These are phyloP conservation scores for Monopis laevigella DNA, from an alignment of 2,888 invertebrate species.

Conservation along the genomic window DNA sequence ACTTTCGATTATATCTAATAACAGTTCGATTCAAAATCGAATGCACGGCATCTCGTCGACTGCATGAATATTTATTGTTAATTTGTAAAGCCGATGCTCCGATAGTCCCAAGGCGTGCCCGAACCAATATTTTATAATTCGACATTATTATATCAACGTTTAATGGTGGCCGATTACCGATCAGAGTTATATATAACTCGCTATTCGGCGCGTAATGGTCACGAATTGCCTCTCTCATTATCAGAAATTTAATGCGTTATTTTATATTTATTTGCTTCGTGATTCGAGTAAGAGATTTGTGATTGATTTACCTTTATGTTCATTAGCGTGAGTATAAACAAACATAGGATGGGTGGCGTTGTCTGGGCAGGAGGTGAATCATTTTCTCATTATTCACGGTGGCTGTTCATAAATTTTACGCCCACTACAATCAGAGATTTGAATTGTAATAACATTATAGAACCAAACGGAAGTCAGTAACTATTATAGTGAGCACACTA, in stretches of 20 bases:
- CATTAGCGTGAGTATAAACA: background rate
- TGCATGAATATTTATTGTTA: conserved; percentile 61
- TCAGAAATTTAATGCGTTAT: conserved; percentile 3
- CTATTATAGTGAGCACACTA: no score
- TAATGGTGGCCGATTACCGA: conserved; percentile 36
- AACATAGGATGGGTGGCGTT: background rate
- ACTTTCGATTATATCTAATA: conserved; percentile 11
- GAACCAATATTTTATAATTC: conserved; percentile 46
- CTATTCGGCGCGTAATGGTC: conserved; percentile 9
- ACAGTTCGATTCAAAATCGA: conserved; percentile 6
- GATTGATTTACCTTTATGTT: background rate
- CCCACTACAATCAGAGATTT: background rate
- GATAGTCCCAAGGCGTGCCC: conserved; percentile 46
- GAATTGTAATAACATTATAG: background rate
- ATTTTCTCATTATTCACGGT: conserved; percentile 4
- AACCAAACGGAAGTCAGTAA: no score
- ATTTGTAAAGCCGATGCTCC: conserved; percentile 47
- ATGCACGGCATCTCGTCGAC: conserved; percentile 30
- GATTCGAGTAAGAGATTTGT: background rate
- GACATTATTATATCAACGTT: conserved; percentile 44
- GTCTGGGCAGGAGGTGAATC: background rate
- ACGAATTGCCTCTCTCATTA: conserved; percentile 6
- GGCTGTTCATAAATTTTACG: conserved; percentile 3
- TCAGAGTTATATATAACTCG: conserved; percentile 34
- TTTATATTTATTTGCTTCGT: conserved; percentile 7